Evolutionary conservation across 2,113 vertebrate species (phyloP), one percentile per base, ranked within the genome.

Genomic region (Rafetus swinhoei): DNA sequence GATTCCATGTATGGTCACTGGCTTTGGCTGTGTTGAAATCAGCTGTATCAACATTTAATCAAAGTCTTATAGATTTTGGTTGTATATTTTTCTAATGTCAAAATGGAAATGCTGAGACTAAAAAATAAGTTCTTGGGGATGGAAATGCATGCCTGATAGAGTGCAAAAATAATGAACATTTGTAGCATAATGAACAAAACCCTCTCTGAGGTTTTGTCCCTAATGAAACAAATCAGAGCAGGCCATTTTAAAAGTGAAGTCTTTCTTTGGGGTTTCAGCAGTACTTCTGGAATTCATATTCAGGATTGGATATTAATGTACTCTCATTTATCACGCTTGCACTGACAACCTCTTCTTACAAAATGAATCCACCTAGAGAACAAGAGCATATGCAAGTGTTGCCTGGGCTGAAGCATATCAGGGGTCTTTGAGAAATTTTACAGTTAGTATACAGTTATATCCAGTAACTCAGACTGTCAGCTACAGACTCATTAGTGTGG

Each of bases 1-100:
- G 98, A 98, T 98, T 99, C 98, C 97, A 97, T 98, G 97, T 97
- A 98, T 98, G 97, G 98, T 98, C 98, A 98, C 97, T 98, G 97
- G 97, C 96, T 98, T 98, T 96, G 98, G 97, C 98, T 97, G 95
- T 98, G 98, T 97, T 98, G 97, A 98, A 98, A 99, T 99, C 98
- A 99, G 98, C 98, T 99, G 98, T 98, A 98, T 98, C 98, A 99
- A 99, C 98, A 99, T 98, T 98, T 98, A 98, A 98, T 99, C 98
- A 99, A 98, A 98, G 98, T 98, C 98, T 97, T 98, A 98, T 98
- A 98, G 98, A 98, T 98, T 98, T 97, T 97, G 93, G 96, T 95
- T 98, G 98, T 98, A 98, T 98, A 98, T 98, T 98, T 98, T 98
- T 98, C 97, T 98, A 98, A 98, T 50, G 98, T 98, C 98, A 98